Evolutionary conservation across 2,113 vertebrate genomes (phyloP).

Genomic region (Aphyosemion australe): DNA sequence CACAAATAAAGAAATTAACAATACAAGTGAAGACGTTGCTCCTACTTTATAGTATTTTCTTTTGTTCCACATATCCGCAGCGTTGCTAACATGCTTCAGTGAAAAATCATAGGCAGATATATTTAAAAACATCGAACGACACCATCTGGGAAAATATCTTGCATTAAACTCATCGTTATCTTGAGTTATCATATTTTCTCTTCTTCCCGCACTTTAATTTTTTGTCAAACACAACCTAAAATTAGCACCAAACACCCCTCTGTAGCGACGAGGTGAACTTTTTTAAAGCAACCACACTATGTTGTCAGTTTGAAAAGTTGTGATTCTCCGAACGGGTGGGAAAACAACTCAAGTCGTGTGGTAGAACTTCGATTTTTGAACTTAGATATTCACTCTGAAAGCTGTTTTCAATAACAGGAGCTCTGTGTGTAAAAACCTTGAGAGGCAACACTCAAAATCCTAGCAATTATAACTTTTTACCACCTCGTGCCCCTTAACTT

Average conservation of each 20-base stretch:
- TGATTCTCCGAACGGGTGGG: constrained; percentile 22
- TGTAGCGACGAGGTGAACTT: constrained; percentile 17
- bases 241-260: constrained; percentile 7
- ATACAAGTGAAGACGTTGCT: too few species aligned
- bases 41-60: neutral
- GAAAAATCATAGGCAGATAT: neutral
- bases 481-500: constrained; percentile 7
- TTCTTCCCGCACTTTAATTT: neutral
- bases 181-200: constrained; percentile 1
- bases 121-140: neutral
- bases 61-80: neutral
- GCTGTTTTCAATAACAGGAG: constrained; percentile 43
- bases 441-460: constrained; percentile 43
- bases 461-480: constrained; percentile 28
- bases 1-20: too few species aligned
- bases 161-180: neutral
- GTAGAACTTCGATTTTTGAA: constrained; percentile 57
- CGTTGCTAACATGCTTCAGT: neutral
- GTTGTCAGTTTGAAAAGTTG: constrained; percentile 26
- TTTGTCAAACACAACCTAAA: constrained; percentile 9
- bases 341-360: constrained; percentile 28
- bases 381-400: constrained; percentile 41
- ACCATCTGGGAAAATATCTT: constrained; percentile 1
- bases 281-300: constrained; percentile 10
- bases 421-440: constrained; percentile 25